Percentiles rank a stretch among this genome's conserved stretches.
Evolutionary conservation across 2,113 vertebrate genomes (phyloP).

Genomic region (Ageneiosus marmoratus): DNA sequence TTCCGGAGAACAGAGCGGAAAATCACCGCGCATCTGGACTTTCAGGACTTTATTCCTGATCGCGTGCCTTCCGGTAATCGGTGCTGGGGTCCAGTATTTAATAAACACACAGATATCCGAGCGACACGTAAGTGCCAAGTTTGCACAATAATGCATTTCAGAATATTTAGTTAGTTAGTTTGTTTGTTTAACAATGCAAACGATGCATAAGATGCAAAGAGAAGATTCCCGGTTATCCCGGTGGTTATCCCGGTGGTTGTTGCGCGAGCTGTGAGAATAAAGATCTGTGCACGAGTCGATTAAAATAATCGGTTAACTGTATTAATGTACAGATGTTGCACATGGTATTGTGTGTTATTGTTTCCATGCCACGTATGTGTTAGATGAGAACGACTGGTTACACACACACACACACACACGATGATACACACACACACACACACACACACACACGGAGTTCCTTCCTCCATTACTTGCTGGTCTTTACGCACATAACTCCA

Average conservation of each 20-base stretch:
- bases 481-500: slow-evolving; percentile 26
- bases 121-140: slow-evolving; percentile 6
- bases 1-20: neutral
- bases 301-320: neutral
- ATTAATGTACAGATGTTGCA: neutral
- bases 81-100: slow-evolving; percentile 67
- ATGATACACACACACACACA: neutral
- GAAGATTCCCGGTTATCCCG: neutral
- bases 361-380: neutral
- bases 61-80: slow-evolving; percentile 65
- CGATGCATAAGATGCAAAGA: too few relatives aligned
- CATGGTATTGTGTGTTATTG: neutral
- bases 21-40: slow-evolving; percentile 1
- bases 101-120: slow-evolving; percentile 54
- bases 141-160: too few relatives aligned
- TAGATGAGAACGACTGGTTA: neutral
- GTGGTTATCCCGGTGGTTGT: neutral
- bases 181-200: too few relatives aligned
- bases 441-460: neutral
- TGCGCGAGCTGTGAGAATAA: neutral
- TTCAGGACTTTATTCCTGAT: slow-evolving; percentile 63
- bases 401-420: neutral
- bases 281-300: neutral
- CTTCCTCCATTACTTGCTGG: slow-evolving; percentile 58
- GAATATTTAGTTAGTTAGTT: too few relatives aligned